Conservation (phyloP, 2,888 invertebrate genomes). For the Daptonema setosum region DNA sequence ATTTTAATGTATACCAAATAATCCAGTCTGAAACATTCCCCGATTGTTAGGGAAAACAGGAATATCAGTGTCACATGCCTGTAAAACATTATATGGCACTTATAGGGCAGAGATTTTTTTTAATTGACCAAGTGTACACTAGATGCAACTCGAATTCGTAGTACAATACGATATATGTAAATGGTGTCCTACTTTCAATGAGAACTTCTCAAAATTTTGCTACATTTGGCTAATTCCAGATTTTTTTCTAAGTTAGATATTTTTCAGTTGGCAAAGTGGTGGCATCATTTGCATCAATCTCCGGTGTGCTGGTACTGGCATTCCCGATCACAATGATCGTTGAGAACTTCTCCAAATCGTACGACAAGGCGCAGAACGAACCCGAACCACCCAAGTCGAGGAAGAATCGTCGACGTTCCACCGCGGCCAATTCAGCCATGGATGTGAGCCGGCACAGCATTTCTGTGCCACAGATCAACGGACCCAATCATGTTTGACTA, state of each 20-base stretch:
- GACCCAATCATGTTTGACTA: too few relatives aligned
- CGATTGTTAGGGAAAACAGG: too few relatives aligned
- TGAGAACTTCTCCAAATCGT: slow-evolving; percentile 4
- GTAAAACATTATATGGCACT: not conserved
- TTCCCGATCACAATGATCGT: slow-evolving; percentile 8
- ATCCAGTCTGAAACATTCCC: too few relatives aligned
- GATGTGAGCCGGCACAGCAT: too few relatives aligned
- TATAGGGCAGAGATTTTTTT: not conserved
- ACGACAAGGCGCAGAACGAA: not conserved
- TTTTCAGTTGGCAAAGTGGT: slow-evolving; percentile 5
- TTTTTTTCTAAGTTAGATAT: not conserved
- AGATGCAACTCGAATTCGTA: too few relatives aligned
- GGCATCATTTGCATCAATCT: slow-evolving; percentile 2
- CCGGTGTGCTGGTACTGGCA: slow-evolving; percentile 5
- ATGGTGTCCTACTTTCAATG: not conserved
- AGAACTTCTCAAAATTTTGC: not conserved
- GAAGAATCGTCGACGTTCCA: too few relatives aligned
- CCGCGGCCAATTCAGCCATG: too few relatives aligned
- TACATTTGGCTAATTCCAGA: not conserved
- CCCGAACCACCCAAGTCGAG: too few relatives aligned
- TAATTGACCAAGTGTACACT: not conserved
- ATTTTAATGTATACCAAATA: too few relatives aligned
- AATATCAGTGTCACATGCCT: too few relatives aligned
- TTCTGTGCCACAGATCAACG: too few relatives aligned
- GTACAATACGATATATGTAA: too few relatives aligned